A percentile compares a stretch with the other conserved stretches of the same genome.
These are phyloP conservation scores for Drosophila kikkawai DNA, from an alignment of 1,140 invertebrate genomes.

Conservation along the genomic window DNA sequence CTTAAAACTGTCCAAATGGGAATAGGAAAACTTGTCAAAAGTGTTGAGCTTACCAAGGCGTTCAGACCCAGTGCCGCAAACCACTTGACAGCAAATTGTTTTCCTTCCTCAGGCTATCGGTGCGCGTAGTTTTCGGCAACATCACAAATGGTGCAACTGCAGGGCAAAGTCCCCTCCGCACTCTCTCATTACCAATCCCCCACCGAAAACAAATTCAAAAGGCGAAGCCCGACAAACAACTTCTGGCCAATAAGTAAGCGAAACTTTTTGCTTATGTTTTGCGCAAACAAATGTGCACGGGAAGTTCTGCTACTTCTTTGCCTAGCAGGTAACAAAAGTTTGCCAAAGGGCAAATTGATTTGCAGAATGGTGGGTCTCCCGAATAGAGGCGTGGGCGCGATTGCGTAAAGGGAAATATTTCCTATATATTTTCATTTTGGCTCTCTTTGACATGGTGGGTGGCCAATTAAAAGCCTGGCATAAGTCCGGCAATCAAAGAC, in stretches of 20 bases:
- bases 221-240: constrained; percentile 49
- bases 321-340: constrained; percentile 63
- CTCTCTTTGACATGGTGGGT: constrained; percentile 70
- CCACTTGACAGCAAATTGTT: constrained; percentile 69
- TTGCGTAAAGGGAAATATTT: constrained; percentile 20
- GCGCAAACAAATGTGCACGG: constrained; percentile 66
- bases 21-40: constrained; percentile 19
- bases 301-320: constrained; percentile 41
- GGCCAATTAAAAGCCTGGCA: constrained; percentile 69
- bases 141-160: constrained; percentile 51
- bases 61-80: constrained; percentile 44
- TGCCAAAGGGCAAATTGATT: constrained; percentile 73
- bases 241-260: constrained; percentile 73
- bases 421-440: constrained; percentile 63
- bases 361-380: constrained; percentile 46
- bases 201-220: constrained; percentile 30
- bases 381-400: background rate
- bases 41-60: constrained; percentile 4
- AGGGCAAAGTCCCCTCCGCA: constrained; percentile 13
- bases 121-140: constrained; percentile 33
- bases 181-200: constrained; percentile 21
- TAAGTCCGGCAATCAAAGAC: constrained; percentile 70
- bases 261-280: constrained; percentile 73
- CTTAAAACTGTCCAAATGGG: background rate
- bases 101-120: constrained; percentile 20